Evolutionary conservation across 2,888 invertebrate species (phyloP).

Genomic region (Cantharis lateralis): DNA sequence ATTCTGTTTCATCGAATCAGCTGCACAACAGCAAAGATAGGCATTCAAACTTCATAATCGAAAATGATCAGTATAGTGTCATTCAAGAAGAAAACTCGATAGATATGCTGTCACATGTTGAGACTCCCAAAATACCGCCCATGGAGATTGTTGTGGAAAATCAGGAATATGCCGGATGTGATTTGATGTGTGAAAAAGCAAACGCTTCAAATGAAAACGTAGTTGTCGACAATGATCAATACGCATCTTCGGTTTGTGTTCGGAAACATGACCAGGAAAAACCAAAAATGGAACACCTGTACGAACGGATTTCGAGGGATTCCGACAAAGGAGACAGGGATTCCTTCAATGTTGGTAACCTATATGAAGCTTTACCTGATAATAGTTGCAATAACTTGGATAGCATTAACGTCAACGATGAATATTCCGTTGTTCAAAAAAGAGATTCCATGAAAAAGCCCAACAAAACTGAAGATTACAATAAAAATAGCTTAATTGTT

Average conservation of each 20-base stretch:
- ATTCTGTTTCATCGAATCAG: not conserved
- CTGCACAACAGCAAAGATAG: not conserved
- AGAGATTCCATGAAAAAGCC: not conserved
- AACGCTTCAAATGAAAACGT: not conserved
- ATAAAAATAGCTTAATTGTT: slow-evolving; percentile 25
- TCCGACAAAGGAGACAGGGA: not conserved
- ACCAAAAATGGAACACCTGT: slow-evolving; percentile 17
- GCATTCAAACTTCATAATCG: slow-evolving; percentile 27
- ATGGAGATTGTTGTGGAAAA: not conserved
- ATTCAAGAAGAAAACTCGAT: slow-evolving; percentile 25
- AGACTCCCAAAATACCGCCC: not conserved
- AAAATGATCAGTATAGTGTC: slow-evolving; percentile 38
- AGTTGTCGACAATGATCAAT: slow-evolving; percentile 17
- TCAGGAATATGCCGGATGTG: not conserved
- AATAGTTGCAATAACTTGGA: not conserved
- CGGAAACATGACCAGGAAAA: slow-evolving; percentile 35
- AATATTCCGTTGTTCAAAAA: slow-evolving; percentile 10
- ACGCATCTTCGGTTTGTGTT: slow-evolving; percentile 5
- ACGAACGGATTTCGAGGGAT: slow-evolving; percentile 29
- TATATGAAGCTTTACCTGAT: slow-evolving; percentile 17
- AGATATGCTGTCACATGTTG: slow-evolving; percentile 1
- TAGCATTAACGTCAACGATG: not conserved
- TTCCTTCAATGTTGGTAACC: not conserved
- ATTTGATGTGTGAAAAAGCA: not conserved
- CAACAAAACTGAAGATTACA: slow-evolving; percentile 18